Conservation (phyloP, 2,888 invertebrate species). For the Eupithecia insigniata region DNA sequence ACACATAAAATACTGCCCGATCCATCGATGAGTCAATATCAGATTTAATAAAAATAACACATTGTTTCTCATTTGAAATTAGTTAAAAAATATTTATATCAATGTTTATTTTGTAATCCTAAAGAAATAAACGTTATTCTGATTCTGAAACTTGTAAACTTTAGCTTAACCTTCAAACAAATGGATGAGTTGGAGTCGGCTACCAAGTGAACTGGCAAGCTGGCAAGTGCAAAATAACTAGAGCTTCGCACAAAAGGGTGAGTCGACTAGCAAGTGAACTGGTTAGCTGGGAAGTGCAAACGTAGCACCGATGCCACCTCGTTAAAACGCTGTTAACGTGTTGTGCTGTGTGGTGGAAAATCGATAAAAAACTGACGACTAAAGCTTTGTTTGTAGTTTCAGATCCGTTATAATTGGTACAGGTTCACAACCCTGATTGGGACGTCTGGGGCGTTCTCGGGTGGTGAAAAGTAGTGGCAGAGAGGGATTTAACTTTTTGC, state of each 20-base stretch:
- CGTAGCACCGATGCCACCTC: constrained; percentile 15
- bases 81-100: too few relatives aligned
- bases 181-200: too few relatives aligned
- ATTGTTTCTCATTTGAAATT: too few relatives aligned
- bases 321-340: constrained; percentile 26
- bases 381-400: constrained; percentile 20
- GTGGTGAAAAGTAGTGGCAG: neutral
- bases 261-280: neutral
- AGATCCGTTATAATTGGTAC: constrained; percentile 1
- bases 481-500: neutral
- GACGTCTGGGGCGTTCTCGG: neutral
- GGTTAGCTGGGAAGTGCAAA: constrained; percentile 9
- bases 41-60: too few relatives aligned
- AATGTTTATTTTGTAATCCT: too few relatives aligned
- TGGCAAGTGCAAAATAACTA: constrained; percentile 10
- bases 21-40: too few relatives aligned
- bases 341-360: constrained; percentile 23
- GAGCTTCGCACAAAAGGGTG: neutral
- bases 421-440: neutral
- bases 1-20: too few relatives aligned
- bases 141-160: too few relatives aligned
- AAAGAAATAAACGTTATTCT: too few relatives aligned
- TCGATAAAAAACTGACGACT: constrained; percentile 26
- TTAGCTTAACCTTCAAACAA: too few relatives aligned
- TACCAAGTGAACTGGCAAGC: neutral